Percentiles rank a stretch among this genome's conserved stretches.
These are phyloP conservation scores for Malurus cyaneus DNA, from an alignment of 2,113 vertebrate genomes.

Conservation along the genomic window DNA sequence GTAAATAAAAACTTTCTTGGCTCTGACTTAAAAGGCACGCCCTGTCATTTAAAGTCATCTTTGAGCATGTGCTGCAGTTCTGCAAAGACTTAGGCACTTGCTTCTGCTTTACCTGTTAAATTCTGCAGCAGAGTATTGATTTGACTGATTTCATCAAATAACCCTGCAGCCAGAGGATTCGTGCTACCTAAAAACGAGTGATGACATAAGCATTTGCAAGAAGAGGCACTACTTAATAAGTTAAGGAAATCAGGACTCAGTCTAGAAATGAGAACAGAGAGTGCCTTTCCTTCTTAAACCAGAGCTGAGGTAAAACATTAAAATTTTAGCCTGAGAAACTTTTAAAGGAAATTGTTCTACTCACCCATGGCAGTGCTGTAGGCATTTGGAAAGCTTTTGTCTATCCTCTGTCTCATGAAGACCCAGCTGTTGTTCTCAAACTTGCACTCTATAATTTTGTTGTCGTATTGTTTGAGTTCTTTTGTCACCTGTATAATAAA, in stretches of 20 bases:
- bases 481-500: slow-evolving; percentile 85
- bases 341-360: slow-evolving; percentile 50
- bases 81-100: not conserved
- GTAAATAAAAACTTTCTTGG: not conserved
- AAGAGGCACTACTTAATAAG: not conserved
- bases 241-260: not conserved
- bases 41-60: not conserved
- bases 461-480: slow-evolving; percentile 95
- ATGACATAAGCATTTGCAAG: not conserved
- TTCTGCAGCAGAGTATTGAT: not conserved
- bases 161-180: not conserved
- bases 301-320: not conserved
- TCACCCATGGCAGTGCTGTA: slow-evolving; percentile 97
- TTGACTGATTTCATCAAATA: not conserved
- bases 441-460: slow-evolving; percentile 99
- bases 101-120: not conserved
- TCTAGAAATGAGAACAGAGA: not conserved
- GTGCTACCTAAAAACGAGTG: not conserved
- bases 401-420: slow-evolving; percentile 96
- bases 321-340: not conserved
- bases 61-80: not conserved
- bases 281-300: not conserved
- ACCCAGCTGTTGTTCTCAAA: slow-evolving; percentile 96
- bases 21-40: not conserved
- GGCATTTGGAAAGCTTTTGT: slow-evolving; percentile 99